Evolutionary conservation across 2,113 vertebrate genomes (phyloP), one percentile per base, ranked within the genome.

Genomic region (Hemiprocne comata): DNA sequence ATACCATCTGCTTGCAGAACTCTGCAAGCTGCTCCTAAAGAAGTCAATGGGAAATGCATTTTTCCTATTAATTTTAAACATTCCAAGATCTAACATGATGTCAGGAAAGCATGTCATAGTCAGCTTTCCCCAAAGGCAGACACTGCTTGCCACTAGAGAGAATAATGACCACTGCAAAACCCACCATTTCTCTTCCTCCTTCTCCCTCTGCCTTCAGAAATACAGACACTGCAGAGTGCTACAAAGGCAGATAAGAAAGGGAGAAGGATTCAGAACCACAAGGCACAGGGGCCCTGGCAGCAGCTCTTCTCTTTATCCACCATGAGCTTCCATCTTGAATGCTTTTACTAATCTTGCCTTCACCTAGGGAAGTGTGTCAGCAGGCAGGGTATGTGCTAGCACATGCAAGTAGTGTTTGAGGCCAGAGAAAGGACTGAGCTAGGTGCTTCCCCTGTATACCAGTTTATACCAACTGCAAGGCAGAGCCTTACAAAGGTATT

Each of bases 1-100:
- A 89, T 92, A 48, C 95, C 95, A 97, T 97, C 96, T 97, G 95
- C 94, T 92, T 89, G 81, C 90, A 64, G 88, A 83, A 74, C 74
- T 91, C 51, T 85, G 88, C 96, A 95, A 90, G 81, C 94, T 95
- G 93, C 92, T 96, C 65, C 85, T 62, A 48, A 61, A 89, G 57
- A 80, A 91, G 67, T 86, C 85, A 90, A 85, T 70, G 82, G 89
- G 90, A 95, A 92, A 80, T 66, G 73, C 71, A 50, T 95, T 85
- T 93, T 83, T 29, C 74, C 70, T 72, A 75, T 80, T 46, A 85
- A 85, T 87, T 94, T 86, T 65, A 51, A 89, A 73, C 38, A 66
- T 86, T 70, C 90, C 42, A 29, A 55, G 51, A 58, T 83, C 75
- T 75, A 50, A 75, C 83, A 75, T 28, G 28, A 71, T 94, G 85